Conservation (phyloP, 2,888 invertebrate species). For the Holacanthella duospinosa region DNA sequence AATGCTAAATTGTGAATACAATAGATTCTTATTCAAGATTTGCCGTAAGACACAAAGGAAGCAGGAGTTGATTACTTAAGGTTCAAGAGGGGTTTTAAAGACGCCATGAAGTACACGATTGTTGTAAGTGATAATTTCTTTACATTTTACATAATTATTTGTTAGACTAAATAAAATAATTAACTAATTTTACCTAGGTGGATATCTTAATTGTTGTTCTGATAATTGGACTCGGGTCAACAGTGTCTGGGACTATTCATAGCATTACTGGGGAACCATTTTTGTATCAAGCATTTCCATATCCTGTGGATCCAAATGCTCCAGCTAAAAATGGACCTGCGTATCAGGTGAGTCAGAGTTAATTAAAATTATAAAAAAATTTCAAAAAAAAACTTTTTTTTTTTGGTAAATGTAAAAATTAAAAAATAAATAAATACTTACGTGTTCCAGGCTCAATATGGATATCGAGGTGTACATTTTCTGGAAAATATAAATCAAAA, state of each 20-base stretch:
- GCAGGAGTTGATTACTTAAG: no score
- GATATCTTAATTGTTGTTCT: not conserved
- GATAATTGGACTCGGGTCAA: not conserved
- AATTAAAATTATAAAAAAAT: no score
- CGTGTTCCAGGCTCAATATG: not conserved
- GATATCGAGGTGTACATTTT: not conserved
- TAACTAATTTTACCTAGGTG: no score
- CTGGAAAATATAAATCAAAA: not conserved
- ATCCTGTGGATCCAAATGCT: not conserved
- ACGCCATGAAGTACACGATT: not conserved
- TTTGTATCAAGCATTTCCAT: not conserved
- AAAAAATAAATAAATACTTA: not conserved
- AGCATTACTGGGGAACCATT: not conserved
- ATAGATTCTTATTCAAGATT: no score
- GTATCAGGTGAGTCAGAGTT: not conserved
- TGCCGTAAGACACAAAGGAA: no score
- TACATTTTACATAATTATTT: no score
- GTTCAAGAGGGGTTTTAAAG: no score
- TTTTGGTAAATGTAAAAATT: no score
- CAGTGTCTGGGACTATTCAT: not conserved
- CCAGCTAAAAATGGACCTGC: constrained; percentile 1
- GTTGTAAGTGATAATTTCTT: not conserved
- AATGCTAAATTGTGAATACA: no score
- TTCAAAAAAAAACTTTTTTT: no score
- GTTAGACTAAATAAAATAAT: no score